Conservation (phyloP, 1,140 invertebrate genomes). For the Drosophila equinoxialis region DNA sequence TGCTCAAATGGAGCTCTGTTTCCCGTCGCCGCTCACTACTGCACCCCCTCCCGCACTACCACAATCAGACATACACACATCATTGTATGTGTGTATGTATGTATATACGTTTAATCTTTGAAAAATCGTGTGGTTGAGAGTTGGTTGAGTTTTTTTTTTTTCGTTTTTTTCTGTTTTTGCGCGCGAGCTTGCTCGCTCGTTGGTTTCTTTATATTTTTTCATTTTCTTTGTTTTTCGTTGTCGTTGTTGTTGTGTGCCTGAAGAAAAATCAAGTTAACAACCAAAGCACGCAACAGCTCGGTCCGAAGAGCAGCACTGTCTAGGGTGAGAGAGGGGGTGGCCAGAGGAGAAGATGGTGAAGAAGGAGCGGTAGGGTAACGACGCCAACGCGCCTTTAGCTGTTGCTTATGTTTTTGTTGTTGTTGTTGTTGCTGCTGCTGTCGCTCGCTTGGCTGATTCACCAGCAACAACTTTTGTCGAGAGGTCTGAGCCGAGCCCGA, state of each 20-base stretch:
- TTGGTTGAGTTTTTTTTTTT: constrained; percentile 26
- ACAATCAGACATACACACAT: too few species aligned
- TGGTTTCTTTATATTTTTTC: constrained; percentile 41
- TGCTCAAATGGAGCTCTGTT: constrained; percentile 56
- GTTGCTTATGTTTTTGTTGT: constrained; percentile 14
- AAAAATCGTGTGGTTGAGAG: constrained; percentile 73
- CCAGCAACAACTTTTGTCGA: constrained; percentile 56
- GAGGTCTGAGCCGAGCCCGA: constrained; percentile 66
- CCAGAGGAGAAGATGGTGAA: constrained; percentile 19
- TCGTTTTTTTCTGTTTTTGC: constrained; percentile 23
- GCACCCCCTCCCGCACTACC: constrained; percentile 7
- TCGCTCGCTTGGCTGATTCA: constrained; percentile 72
- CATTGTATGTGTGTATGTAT: not conserved
- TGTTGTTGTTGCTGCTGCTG: constrained; percentile 37
- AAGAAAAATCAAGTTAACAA: constrained; percentile 79
- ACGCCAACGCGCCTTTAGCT: constrained; percentile 62
- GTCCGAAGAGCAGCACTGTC: constrained; percentile 21
- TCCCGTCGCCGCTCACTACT: not conserved
- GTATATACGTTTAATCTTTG: constrained; percentile 31
- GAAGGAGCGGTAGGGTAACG: constrained; percentile 20
- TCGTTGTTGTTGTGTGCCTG: constrained; percentile 42
- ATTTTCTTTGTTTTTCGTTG: constrained; percentile 75
- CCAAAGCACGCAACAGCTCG: constrained; percentile 60
- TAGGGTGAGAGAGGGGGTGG: constrained; percentile 7
- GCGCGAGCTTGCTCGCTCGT: constrained; percentile 18